Conservation (phyloP, 2,113 vertebrate species). For the Dryoscopus gambensis region DNA sequence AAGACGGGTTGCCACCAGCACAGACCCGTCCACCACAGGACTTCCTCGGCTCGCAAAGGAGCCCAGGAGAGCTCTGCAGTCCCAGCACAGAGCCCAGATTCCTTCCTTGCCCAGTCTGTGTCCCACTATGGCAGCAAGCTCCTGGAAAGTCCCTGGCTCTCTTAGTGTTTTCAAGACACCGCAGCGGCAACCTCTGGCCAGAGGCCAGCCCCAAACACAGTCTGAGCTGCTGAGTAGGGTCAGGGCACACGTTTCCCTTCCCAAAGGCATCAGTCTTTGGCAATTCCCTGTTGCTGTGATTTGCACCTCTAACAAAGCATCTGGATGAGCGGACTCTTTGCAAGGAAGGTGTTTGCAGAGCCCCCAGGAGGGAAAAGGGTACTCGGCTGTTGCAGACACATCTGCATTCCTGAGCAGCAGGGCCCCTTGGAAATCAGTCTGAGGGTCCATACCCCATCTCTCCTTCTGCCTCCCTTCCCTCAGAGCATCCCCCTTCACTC, state of each 20-base stretch:
- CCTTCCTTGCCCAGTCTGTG: neutral
- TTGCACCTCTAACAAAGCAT: neutral
- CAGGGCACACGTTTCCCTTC: neutral
- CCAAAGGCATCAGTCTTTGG: neutral
- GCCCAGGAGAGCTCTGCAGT: neutral
- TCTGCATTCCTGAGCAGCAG: neutral
- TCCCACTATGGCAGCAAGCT: neutral
- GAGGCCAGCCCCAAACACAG: neutral
- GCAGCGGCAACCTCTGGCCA: neutral
- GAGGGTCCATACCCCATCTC: neutral
- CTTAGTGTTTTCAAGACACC: neutral
- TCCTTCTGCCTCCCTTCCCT: neutral
- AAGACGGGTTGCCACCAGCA: neutral
- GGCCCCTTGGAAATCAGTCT: neutral
- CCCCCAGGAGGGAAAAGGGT: neutral
- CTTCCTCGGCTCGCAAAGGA: neutral
- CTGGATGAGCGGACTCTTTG: neutral
- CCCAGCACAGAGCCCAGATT: neutral
- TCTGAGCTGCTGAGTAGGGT: neutral
- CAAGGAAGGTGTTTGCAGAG: neutral
- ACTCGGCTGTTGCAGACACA: accelerated
- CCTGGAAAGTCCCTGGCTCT: conserved; percentile 47
- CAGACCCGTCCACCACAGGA: neutral
- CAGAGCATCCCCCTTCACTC: neutral
- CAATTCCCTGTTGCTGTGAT: neutral